Evolutionary conservation across 2,113 vertebrate genomes (phyloP), one percentile per base, ranked within the genome.

Genomic region (Trochalopteron elliotii): DNA sequence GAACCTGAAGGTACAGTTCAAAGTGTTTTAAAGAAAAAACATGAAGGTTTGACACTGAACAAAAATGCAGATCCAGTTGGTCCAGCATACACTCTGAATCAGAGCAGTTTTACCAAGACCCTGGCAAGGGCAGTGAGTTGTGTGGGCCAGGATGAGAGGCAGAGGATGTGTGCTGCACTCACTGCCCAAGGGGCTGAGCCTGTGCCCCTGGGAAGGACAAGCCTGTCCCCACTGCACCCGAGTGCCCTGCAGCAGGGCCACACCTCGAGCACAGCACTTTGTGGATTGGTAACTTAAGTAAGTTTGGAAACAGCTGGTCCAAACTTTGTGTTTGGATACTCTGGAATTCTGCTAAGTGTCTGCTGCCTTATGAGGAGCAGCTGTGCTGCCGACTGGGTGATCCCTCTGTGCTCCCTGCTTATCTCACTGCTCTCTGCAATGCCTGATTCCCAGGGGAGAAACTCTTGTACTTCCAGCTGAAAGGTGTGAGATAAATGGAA

Each of bases 341-440:
- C 71, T 70, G 81, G 79, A 90, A 67, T 90, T 42, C 68, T 77
- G 59, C 68, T 90, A 70, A 91, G 82, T 94, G 91, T 75, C 87
- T 96, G 96, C 85, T 31, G 20, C 1, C 0, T 69, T 77, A 96
- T 7, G 15, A 85, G 76, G 70, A 88, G 49, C 94, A 96, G 92
- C 96, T 96, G 94, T 71, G 83, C 24, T 40, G 9, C 71, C 0
- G 11, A 11, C 71, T 7, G 88, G 78, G 86, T 44, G 96, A 93
- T 88, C 59, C 47, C 78, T 20, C 3, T 7, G 67, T 37, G 35
- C 90, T 89, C 67, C 84, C 74, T 28, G 50, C 53, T 3, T 69
- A 61, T 89, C 91, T 35, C 12, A 14, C 39, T 17, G 64, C 31
- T 47, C 67, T 52, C 56, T 49, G 52, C 90, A 78, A 11, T 3